phyloP scores from a whole-genome alignment of 2,113 vertebrate genomes.

The Ploceus nigricollis region DNA sequence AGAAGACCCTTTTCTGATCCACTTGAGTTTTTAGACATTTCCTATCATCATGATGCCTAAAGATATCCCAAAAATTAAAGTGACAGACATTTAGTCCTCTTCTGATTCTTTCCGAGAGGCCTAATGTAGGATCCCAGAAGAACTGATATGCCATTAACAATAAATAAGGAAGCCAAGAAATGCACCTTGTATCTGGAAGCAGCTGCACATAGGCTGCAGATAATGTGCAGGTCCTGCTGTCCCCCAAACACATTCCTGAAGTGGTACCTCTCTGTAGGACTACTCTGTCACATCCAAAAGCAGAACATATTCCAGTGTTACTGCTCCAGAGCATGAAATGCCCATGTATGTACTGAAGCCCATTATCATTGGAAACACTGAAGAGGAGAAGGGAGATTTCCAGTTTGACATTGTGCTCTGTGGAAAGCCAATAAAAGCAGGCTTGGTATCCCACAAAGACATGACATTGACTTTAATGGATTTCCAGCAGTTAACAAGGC shows the following conservation, averaged over 20 bases:
- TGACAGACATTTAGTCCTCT: background rate
- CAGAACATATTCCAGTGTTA: background rate
- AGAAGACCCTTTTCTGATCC: background rate
- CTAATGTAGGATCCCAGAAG: background rate
- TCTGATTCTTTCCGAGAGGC: background rate
- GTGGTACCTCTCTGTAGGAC: background rate
- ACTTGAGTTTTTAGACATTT: background rate
- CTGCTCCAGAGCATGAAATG: background rate
- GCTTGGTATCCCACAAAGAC: background rate
- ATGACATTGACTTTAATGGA: background rate
- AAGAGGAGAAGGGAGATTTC: background rate
- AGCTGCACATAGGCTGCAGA: background rate
- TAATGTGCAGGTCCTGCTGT: background rate
- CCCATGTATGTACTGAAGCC: rapidly evolving
- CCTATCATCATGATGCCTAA: background rate
- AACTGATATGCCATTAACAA: background rate
- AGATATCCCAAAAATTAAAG: background rate
- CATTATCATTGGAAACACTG: background rate
- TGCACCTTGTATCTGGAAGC: background rate
- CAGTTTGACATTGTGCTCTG: background rate
- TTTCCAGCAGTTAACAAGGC: background rate
- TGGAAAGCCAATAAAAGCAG: background rate
- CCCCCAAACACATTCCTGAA: background rate
- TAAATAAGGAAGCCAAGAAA: background rate
- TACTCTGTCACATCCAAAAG: background rate